Evolutionary conservation across 2,113 vertebrate genomes (phyloP).

Genomic region (Tragulus kanchil): DNA sequence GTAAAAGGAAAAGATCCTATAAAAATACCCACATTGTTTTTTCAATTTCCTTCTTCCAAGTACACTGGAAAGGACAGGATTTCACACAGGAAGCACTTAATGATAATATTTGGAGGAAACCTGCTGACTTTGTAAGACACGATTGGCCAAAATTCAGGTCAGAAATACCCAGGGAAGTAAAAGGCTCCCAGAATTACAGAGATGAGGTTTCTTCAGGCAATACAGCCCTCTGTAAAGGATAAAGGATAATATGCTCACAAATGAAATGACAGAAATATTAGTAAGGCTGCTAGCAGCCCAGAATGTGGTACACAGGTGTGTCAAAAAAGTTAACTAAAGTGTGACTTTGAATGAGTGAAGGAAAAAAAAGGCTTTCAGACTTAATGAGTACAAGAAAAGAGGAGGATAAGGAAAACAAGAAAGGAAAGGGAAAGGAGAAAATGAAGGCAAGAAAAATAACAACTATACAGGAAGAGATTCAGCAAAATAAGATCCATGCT

Average conservation of each 20-base stretch:
- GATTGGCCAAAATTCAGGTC: constrained; percentile 84
- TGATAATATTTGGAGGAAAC: constrained; percentile 83
- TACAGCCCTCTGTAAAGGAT: constrained; percentile 77
- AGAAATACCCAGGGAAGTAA: constrained; percentile 80
- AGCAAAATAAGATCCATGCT: background rate
- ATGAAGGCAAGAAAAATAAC: background rate
- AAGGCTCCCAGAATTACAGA: constrained; percentile 68
- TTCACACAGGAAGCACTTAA: constrained; percentile 86
- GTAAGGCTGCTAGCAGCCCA: constrained; percentile 70
- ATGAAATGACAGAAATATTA: constrained; percentile 61
- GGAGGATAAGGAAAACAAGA: background rate
- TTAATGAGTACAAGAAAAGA: background rate
- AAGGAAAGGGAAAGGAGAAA: background rate
- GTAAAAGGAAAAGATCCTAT: constrained; percentile 65
- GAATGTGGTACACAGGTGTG: constrained; percentile 42
- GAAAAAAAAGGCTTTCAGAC: background rate
- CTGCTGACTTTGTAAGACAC: constrained; percentile 85
- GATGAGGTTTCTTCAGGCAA: constrained; percentile 74
- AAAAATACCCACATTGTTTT: constrained; percentile 76
- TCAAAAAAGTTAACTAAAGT: constrained; percentile 64
- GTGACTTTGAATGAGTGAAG: background rate
- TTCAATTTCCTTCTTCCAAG: constrained; percentile 85
- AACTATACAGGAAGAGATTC: background rate
- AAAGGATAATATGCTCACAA: constrained; percentile 81
- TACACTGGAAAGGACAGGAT: constrained; percentile 82